A percentile compares a stretch with the other conserved stretches of the same genome.
Conservation (phyloP, 2,888 invertebrate genomes). For the Cephus pulcher region DNA sequence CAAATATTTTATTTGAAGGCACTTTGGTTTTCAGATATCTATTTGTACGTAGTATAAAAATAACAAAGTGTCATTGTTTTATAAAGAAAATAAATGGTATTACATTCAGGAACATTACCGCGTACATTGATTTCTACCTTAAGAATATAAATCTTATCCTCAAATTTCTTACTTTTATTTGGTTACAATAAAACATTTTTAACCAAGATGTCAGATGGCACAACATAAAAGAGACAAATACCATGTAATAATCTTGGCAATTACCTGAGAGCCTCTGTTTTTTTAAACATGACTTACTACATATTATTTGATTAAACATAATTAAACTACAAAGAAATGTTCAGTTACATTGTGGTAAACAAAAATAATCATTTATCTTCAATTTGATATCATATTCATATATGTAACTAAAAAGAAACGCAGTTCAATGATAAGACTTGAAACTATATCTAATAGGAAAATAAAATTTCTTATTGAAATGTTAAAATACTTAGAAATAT, state of each 20-base stretch:
- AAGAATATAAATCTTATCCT: background rate
- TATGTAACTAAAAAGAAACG: background rate
- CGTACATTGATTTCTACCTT: background rate
- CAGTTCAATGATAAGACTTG: background rate
- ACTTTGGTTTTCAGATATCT: background rate
- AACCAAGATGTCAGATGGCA: no score
- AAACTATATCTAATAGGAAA: background rate
- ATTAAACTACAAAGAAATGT: background rate
- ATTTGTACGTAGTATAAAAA: background rate
- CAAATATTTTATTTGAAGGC: background rate
- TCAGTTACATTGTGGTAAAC: background rate
- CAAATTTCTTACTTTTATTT: background rate
- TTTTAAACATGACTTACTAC: background rate
- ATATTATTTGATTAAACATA: background rate
- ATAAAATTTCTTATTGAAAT: background rate
- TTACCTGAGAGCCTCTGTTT: background rate
- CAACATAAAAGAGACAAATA: background rate
- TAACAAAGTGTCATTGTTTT: background rate
- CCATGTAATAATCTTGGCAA: background rate
- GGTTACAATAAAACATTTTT: background rate
- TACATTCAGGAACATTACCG: background rate
- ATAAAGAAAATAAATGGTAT: background rate
- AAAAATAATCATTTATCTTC: background rate
- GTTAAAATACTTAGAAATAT: background rate
- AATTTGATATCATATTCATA: background rate